Evolutionary conservation across 2,888 invertebrate species (phyloP).

Genomic region (Orthonevra nobilis): DNA sequence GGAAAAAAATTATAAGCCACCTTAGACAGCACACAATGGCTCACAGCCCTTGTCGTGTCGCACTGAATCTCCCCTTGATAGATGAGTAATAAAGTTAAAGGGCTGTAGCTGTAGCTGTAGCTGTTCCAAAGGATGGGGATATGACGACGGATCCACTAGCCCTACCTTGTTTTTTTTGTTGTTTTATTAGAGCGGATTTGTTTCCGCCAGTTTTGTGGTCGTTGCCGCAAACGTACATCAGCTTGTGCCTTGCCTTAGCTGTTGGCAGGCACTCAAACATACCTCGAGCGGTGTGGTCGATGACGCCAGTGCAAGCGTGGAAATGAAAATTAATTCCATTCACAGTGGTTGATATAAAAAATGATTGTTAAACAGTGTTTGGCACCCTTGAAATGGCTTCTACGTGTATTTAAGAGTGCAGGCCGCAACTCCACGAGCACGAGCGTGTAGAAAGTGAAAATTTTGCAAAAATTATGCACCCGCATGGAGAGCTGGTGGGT

Average conservation of each 20-base stretch:
- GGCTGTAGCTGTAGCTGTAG: constrained; percentile 8
- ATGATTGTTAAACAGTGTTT: constrained; percentile 34
- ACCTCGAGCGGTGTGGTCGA: constrained; percentile 20
- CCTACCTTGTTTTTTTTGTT: constrained; percentile 54
- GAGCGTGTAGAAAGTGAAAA: constrained; percentile 47
- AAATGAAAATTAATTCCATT: constrained; percentile 54
- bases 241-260: too few species aligned
- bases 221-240: constrained; percentile 23
- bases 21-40: constrained; percentile 20
- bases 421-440: background rate
- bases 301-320: constrained; percentile 2
- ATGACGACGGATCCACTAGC: constrained; percentile 53
- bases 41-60: constrained; percentile 55
- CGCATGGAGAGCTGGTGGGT: constrained; percentile 27
- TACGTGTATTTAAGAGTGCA: too few species aligned
- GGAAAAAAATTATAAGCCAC: constrained; percentile 74
- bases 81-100: constrained; percentile 61
- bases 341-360: constrained; percentile 39
- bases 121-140: constrained; percentile 45
- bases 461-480: constrained; percentile 41
- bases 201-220: constrained; percentile 42
- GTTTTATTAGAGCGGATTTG: background rate
- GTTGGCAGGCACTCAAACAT: constrained; percentile 12
- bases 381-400: constrained; percentile 60
- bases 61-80: constrained; percentile 58